Percentiles rank a stretch among this genome's conserved stretches.
Conservation (phyloP, 1,140 invertebrate species). For the Lethrus apterus region DNA sequence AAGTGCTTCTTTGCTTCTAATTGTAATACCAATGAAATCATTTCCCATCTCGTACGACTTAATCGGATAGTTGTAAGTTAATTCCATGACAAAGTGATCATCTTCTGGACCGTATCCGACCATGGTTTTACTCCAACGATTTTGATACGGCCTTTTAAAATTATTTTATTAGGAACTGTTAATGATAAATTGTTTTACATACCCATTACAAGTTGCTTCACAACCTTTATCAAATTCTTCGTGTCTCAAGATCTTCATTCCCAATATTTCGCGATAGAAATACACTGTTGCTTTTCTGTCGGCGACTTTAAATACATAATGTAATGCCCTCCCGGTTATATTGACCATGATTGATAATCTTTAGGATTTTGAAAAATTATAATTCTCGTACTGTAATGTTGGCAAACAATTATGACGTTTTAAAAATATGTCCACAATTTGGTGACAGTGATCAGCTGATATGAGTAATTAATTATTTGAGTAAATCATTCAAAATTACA, state of each 20-base stretch:
- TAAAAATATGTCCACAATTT: constrained; percentile 3
- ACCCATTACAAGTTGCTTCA: constrained; percentile 95
- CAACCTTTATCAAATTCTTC: constrained; percentile 96
- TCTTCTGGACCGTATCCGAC: constrained; percentile 95
- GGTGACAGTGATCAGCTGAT: background rate
- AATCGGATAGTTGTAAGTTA: constrained; percentile 97
- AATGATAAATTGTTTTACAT: constrained; percentile 29
- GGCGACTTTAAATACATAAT: constrained; percentile 93
- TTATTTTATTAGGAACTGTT: background rate
- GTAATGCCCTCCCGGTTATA: constrained; percentile 67
- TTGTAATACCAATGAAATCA: constrained; percentile 83
- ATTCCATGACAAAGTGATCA: constrained; percentile 90
- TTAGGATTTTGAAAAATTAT: background rate
- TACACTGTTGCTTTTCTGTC: constrained; percentile 74
- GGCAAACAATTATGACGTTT: background rate
- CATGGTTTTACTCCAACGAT: constrained; percentile 99
- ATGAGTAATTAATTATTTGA: background rate
- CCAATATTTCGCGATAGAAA: constrained; percentile 84
- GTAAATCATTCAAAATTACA: background rate
- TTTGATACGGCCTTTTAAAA: constrained; percentile 80
- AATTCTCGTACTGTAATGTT: background rate
- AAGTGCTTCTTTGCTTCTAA: constrained; percentile 69
- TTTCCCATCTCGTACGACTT: constrained; percentile 77
- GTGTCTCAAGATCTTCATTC: constrained; percentile 94
- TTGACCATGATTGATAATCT: constrained; percentile 18